Conservation (phyloP, 2,797 vertebrate species). For the Platalea minor region DNA sequence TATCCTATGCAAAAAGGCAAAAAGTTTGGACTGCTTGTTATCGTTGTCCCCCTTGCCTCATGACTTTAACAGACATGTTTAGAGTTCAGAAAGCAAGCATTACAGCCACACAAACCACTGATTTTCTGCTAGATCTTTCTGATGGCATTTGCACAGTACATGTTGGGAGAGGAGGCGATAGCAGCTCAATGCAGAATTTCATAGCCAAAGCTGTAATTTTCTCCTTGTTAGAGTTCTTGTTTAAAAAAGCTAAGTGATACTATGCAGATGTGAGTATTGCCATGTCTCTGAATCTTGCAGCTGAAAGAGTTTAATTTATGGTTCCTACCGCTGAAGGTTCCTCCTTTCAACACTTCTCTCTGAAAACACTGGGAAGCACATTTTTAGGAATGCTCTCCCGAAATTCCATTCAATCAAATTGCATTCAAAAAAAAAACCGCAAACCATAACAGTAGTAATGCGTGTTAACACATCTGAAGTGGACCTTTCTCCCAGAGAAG, state of each 20-base stretch:
- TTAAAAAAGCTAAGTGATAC: conserved; percentile 25
- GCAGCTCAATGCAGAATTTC: not conserved
- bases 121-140: not conserved
- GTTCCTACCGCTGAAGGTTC: not conserved
- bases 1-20: not conserved
- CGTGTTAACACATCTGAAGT: accelerated
- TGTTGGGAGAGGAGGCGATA: not conserved
- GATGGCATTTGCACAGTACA: not conserved
- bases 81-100: not conserved
- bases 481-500: not conserved
- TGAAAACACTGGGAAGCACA: accelerated
- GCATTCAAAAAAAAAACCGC: not conserved
- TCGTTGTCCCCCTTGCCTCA: not conserved
- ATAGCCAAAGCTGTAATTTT: conserved; percentile 30
- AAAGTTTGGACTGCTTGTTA: not conserved
- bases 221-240: conserved; percentile 33
- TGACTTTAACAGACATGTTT: not conserved
- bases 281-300: not conserved
- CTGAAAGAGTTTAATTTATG: not conserved
- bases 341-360: not conserved
- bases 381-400: not conserved
- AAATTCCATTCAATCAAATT: not conserved
- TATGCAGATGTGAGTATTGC: not conserved
- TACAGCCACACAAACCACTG: not conserved
- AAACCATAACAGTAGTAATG: accelerated